These are phyloP conservation scores for Aleiodes leptofemur DNA, from an alignment of 2,888 invertebrate species.

Conservation along the genomic window DNA sequence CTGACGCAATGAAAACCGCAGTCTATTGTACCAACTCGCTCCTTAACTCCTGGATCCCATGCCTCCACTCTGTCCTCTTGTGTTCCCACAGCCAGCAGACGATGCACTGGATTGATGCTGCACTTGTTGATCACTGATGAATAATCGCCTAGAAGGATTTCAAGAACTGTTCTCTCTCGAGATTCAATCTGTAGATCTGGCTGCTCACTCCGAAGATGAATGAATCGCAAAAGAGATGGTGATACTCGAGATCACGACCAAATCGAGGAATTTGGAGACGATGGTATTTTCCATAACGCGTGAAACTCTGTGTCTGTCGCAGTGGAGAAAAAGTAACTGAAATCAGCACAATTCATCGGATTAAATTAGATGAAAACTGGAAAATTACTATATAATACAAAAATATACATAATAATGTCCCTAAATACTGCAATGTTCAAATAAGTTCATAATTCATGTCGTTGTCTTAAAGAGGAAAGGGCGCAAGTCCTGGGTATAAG, in stretches of 20 bases:
- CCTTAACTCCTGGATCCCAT: conserved; percentile 93
- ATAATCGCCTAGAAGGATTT: conserved; percentile 86
- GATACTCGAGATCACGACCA: conserved; percentile 95
- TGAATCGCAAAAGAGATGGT: conserved; percentile 92
- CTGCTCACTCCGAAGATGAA: conserved; percentile 92
- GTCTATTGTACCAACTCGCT: conserved; percentile 88
- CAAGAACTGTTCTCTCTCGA: conserved; percentile 96
- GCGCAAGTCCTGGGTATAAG: too few relatives aligned
- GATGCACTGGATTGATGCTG: conserved; percentile 90
- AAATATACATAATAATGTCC: too few relatives aligned
- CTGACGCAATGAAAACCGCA: conserved; percentile 83
- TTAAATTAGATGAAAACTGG: background rate
- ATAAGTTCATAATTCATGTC: too few relatives aligned
- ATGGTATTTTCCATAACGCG: conserved; percentile 92
- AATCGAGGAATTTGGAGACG: conserved; percentile 94
- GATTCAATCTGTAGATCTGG: conserved; percentile 95
- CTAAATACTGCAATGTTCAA: too few relatives aligned
- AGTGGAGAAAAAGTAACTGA: conserved; percentile 92
- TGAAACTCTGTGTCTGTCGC: conserved; percentile 96
- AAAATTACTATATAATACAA: too few relatives aligned
- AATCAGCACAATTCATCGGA: conserved; percentile 58
- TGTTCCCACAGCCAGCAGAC: conserved; percentile 90
- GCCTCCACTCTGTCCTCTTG: conserved; percentile 95
- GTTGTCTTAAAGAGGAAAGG: too few relatives aligned
- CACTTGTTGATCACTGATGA: conserved; percentile 88